A percentile compares a stretch with the other conserved stretches of the same genome.
Evolutionary conservation across 2,888 invertebrate genomes (phyloP).

Genomic region (Amiota minor): DNA sequence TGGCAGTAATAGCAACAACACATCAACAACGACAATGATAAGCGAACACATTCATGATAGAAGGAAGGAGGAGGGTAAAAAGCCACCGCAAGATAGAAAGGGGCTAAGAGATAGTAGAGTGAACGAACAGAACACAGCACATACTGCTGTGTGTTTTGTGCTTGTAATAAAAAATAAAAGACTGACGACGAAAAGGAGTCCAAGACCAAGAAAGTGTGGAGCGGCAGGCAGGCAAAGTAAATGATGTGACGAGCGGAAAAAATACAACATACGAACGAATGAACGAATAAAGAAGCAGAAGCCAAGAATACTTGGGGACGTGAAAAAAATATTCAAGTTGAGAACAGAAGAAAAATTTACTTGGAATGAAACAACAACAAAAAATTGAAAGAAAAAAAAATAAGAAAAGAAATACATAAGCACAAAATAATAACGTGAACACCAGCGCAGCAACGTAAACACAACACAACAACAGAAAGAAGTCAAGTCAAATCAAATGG

Average conservation of each 20-base stretch:
- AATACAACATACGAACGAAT: conserved; percentile 22
- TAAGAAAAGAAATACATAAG: conserved; percentile 24
- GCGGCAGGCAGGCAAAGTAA: conserved; percentile 5
- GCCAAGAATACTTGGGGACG: conserved; percentile 41
- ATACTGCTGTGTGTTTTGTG: no score
- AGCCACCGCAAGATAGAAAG: neutral
- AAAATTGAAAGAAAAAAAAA: conserved; percentile 53
- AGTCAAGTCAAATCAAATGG: conserved; percentile 3
- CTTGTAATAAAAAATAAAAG: no score
- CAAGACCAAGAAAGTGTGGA: neutral
- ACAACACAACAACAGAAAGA: conserved; percentile 24
- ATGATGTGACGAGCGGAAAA: conserved; percentile 20
- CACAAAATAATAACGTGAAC: conserved; percentile 8
- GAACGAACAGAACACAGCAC: neutral
- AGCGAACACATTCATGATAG: no score
- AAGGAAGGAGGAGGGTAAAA: no score
- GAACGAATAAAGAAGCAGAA: conserved; percentile 23
- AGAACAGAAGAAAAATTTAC: conserved; percentile 57
- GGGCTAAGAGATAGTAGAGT: neutral
- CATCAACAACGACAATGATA: no score
- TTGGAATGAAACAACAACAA: conserved; percentile 57
- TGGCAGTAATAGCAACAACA: neutral
- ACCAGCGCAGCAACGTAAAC: neutral
- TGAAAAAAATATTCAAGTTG: conserved; percentile 18
- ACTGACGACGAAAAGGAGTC: conserved; percentile 22